These are phyloP conservation scores for Salticus scenicus DNA, from an alignment of 2,888 invertebrate species.

Conservation along the genomic window DNA sequence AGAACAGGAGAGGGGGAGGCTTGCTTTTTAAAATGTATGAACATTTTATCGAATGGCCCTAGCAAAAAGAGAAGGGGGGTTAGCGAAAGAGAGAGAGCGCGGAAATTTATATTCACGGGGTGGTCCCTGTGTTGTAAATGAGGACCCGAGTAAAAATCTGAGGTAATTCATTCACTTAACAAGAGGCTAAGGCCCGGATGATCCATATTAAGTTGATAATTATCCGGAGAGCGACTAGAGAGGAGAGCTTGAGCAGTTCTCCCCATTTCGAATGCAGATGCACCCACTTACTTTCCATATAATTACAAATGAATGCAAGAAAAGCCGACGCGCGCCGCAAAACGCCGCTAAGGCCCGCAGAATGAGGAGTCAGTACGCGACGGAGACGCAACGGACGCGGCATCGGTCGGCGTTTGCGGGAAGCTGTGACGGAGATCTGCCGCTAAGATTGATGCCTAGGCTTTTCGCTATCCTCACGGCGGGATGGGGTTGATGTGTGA, in stretches of 20 bases:
- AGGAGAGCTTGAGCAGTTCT: conserved; percentile 16
- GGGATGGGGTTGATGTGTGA: background rate
- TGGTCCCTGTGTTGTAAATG: conserved; percentile 68
- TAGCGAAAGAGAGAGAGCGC: conserved; percentile 24
- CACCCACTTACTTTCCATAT: conserved; percentile 69
- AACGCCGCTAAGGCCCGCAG: conserved; percentile 30
- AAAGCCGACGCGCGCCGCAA: conserved; percentile 42
- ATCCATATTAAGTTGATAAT: conserved; percentile 70
- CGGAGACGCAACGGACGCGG: background rate
- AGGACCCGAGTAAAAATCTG: conserved; percentile 54
- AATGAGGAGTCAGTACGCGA: background rate
- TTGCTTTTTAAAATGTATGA: conserved; percentile 69
- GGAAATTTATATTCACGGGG: conserved; percentile 67
- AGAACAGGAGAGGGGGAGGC: conserved; percentile 3
- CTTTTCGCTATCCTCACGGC: background rate
- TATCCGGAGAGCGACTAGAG: conserved; percentile 22
- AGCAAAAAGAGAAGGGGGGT: conserved; percentile 18
- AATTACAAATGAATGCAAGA: conserved; percentile 67
- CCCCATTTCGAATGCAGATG: conserved; percentile 67
- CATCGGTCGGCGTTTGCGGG: background rate
- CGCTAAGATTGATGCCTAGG: background rate
- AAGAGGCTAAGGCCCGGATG: conserved; percentile 36
- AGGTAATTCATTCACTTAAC: conserved; percentile 66
- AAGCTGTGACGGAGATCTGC: background rate
- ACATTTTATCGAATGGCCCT: conserved; percentile 68